These are phyloP conservation scores for Astyanax mexicanus DNA, from an alignment of 2,797 vertebrate genomes.

Conservation along the genomic window DNA sequence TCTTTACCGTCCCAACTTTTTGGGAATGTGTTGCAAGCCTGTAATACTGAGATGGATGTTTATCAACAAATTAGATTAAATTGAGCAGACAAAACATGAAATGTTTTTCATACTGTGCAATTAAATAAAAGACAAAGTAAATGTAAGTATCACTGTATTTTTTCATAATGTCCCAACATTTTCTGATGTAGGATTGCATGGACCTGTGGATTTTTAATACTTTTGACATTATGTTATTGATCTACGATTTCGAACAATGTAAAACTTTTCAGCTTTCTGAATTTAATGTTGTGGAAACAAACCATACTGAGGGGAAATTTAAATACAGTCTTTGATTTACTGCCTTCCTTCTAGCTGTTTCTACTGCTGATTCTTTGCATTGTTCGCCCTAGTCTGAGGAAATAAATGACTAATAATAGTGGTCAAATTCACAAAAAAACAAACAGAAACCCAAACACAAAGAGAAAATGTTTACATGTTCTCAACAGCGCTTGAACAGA, in stretches of 20 bases:
- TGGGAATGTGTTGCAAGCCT: too few relatives aligned
- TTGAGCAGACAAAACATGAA: too few relatives aligned
- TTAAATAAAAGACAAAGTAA: too few relatives aligned
- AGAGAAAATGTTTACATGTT: constrained; percentile 3
- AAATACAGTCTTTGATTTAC: background rate
- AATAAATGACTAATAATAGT: background rate
- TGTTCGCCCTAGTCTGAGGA: background rate
- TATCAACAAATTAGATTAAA: too few relatives aligned
- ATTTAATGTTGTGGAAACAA: too few relatives aligned
- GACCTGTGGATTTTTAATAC: background rate
- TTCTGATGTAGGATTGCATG: too few relatives aligned
- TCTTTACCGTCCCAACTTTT: too few relatives aligned
- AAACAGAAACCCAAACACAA: background rate
- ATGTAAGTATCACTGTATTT: too few relatives aligned
- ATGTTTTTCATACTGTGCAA: too few relatives aligned
- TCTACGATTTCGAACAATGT: background rate
- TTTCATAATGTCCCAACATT: too few relatives aligned
- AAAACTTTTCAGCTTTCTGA: background rate
- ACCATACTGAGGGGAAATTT: too few relatives aligned
- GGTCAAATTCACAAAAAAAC: background rate
- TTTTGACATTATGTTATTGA: background rate
- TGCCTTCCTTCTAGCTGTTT: background rate
- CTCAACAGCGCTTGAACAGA: background rate
- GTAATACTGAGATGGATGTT: too few relatives aligned
- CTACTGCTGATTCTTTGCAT: background rate